These are phyloP conservation scores for Pseudomyrmex cubaensis DNA, from an alignment of 1,140 invertebrate species.

Conservation along the genomic window DNA sequence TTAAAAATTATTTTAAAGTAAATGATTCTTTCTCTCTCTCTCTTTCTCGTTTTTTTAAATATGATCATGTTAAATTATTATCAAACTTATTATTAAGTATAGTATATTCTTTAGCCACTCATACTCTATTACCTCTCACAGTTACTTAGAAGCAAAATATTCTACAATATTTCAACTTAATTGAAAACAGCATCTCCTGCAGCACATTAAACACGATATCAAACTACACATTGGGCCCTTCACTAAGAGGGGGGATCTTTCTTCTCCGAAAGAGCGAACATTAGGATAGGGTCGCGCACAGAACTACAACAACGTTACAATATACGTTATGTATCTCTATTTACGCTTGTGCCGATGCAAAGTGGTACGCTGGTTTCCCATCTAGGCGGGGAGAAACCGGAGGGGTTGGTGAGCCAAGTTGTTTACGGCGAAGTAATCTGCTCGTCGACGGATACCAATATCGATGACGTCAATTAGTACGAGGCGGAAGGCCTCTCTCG, in stretches of 20 bases:
- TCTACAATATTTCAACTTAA: constrained; percentile 37
- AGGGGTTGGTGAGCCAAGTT: constrained; percentile 77
- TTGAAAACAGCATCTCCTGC: constrained; percentile 55
- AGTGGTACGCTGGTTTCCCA: constrained; percentile 73
- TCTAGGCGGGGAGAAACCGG: constrained; percentile 48
- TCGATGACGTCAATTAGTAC: constrained; percentile 86
- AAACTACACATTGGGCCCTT: constrained; percentile 41
- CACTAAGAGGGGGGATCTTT: constrained; percentile 1
- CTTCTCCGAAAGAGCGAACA: constrained; percentile 37
- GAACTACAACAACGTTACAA: constrained; percentile 40
- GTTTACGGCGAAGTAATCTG: constrained; percentile 85
- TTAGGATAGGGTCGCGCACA: constrained; percentile 22
- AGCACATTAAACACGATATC: constrained; percentile 56
- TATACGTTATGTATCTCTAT: constrained; percentile 41
- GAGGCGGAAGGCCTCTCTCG: constrained; percentile 76
- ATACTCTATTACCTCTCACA: background rate
- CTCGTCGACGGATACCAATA: constrained; percentile 85
- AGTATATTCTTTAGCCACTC: background rate
- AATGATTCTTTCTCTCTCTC: no score
- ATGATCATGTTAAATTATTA: no score
- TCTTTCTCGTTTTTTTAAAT: no score
- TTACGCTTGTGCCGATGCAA: constrained; percentile 61
- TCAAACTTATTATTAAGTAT: constrained; percentile 5
- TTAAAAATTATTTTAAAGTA: no score
- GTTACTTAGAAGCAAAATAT: constrained; percentile 31